These are phyloP conservation scores for Oxyura jamaicensis DNA, from an alignment of 2,113 vertebrate species.

Conservation along the genomic window DNA sequence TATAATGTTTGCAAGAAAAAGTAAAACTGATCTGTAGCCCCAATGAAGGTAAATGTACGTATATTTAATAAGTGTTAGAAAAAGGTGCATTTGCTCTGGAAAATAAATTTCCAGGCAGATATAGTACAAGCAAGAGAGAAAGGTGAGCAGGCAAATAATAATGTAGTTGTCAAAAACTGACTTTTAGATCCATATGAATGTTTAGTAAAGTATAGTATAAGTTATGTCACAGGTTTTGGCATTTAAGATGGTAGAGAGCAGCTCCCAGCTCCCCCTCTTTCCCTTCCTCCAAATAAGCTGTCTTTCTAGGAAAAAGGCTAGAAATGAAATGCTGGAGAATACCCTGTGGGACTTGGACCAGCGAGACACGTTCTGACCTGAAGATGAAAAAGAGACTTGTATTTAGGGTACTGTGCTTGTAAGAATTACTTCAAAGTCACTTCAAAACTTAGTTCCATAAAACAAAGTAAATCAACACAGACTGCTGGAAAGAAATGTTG, in stretches of 20 bases:
- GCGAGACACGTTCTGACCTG: not conserved
- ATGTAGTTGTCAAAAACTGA: not conserved
- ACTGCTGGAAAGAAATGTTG: slow-evolving; percentile 34
- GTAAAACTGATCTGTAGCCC: not conserved
- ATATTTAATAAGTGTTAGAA: not conserved
- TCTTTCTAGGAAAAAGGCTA: not conserved
- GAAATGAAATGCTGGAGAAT: slow-evolving; percentile 11
- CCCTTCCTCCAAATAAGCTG: not conserved
- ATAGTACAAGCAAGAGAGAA: not conserved
- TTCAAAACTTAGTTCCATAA: slow-evolving; percentile 31
- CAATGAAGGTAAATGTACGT: not conserved
- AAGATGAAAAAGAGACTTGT: not conserved
- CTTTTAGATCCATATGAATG: not conserved
- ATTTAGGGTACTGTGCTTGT: not conserved
- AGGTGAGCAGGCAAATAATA: not conserved
- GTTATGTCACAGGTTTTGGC: not conserved
- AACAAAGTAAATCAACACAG: slow-evolving; percentile 36
- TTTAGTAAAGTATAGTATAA: not conserved
- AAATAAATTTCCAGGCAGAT: not conserved
- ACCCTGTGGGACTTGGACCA: slow-evolving; percentile 10
- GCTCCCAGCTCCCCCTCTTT: not conserved
- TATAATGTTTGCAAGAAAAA: not conserved
- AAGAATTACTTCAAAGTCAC: not conserved
- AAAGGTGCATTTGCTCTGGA: not conserved
- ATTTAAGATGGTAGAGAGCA: not conserved